These are phyloP conservation scores for Apis dorsata DNA, from an alignment of 1,140 invertebrate species.

Conservation along the genomic window DNA sequence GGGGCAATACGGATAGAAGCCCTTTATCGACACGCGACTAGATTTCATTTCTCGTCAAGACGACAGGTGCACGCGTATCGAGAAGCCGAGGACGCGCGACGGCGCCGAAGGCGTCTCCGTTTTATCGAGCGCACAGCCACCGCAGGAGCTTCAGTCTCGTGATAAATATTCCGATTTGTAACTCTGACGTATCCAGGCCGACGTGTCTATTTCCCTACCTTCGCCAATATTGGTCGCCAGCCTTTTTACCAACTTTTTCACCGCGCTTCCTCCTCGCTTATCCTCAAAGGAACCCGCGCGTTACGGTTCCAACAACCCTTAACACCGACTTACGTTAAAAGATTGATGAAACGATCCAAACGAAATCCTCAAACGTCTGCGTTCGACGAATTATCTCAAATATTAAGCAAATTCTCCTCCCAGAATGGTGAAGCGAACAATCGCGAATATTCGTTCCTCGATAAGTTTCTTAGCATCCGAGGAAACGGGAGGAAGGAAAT, in stretches of 20 bases:
- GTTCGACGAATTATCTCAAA: too few species aligned
- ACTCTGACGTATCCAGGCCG: slow-evolving; percentile 41
- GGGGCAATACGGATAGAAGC: slow-evolving; percentile 39
- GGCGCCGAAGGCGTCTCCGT: slow-evolving; percentile 68
- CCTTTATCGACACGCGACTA: slow-evolving; percentile 46
- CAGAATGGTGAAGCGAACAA: too few species aligned
- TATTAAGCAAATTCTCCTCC: too few species aligned
- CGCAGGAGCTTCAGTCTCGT: slow-evolving; percentile 52
- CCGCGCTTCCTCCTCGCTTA: not conserved
- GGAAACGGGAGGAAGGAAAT: slow-evolving; percentile 37
- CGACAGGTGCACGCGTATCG: slow-evolving; percentile 51
- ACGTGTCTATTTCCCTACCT: not conserved
- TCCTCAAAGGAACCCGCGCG: not conserved
- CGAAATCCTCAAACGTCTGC: too few species aligned
- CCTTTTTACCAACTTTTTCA: slow-evolving; percentile 1
- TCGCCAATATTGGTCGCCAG: slow-evolving; percentile 11
- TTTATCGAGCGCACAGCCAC: slow-evolving; percentile 68
- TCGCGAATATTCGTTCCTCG: slow-evolving; percentile 12
- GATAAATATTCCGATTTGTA: slow-evolving; percentile 68
- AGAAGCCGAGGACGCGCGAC: slow-evolving; percentile 61
- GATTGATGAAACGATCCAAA: too few species aligned
- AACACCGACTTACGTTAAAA: not conserved
- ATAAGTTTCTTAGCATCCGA: slow-evolving; percentile 32
- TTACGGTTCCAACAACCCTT: not conserved
- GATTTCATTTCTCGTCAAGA: slow-evolving; percentile 55